phyloP scores from a whole-genome alignment of 1,140 invertebrate species.

The Alviniconcha marisindica region DNA sequence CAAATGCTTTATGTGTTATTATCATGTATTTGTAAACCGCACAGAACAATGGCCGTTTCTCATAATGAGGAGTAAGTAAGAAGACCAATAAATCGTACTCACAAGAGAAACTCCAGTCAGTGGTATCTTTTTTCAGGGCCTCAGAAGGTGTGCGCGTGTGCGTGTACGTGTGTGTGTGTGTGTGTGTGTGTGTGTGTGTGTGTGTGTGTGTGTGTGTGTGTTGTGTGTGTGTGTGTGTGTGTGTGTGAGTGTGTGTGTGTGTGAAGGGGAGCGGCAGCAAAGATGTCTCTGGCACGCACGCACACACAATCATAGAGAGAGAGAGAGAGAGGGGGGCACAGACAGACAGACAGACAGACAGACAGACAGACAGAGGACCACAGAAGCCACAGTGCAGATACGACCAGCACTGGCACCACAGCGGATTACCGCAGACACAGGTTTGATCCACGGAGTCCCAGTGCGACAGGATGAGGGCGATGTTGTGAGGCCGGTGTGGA shows the following conservation, averaged over 20 bases:
- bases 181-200: too few relatives aligned
- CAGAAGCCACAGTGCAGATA: neutral
- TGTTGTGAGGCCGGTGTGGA: neutral
- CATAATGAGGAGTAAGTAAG: too few relatives aligned
- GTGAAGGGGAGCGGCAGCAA: neutral
- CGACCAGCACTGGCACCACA: neutral
- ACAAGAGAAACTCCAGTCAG: too few relatives aligned
- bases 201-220: too few relatives aligned
- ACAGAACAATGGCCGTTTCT: too few relatives aligned
- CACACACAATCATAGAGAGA: neutral
- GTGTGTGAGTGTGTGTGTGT: neutral
- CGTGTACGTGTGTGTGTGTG: too few relatives aligned
- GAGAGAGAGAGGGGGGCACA: neutral
- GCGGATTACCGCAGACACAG: neutral
- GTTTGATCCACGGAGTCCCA: neutral
- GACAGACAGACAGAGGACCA: neutral
- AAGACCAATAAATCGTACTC: too few relatives aligned
- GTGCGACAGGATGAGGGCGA: constrained; percentile 1
- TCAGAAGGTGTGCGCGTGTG: too few relatives aligned
- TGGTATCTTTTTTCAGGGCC: too few relatives aligned
- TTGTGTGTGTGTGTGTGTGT: too few relatives aligned
- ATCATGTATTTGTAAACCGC: too few relatives aligned
- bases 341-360: neutral
- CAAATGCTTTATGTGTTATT: too few relatives aligned
- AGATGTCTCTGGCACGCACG: neutral